Percentiles rank a stretch among this genome's conserved stretches.
Conservation (phyloP, 2,113 vertebrate genomes). For the Crotalus viridis region DNA sequence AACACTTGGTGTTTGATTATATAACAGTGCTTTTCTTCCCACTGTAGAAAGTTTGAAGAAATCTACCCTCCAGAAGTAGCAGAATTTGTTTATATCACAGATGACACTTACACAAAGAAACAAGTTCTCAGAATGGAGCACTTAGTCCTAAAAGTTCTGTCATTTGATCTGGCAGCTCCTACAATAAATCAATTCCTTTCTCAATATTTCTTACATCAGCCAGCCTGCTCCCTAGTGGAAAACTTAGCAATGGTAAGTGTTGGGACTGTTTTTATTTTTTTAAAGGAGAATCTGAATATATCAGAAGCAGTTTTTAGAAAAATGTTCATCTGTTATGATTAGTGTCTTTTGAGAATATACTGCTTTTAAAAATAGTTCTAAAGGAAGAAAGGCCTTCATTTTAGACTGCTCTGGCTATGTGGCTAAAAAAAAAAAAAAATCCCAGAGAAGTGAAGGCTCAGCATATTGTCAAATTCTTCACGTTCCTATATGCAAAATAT, state of each 20-base stretch:
- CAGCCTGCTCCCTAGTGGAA: constrained; percentile 78
- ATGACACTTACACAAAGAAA: constrained; percentile 97
- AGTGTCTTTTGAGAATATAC: not conserved
- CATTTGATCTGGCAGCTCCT: constrained; percentile 93
- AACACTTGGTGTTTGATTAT: not conserved
- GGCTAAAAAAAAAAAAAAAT: not conserved
- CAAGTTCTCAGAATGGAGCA: constrained; percentile 98
- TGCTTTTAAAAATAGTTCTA: not conserved
- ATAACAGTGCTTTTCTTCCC: constrained; percentile 33
- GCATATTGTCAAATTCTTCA: not conserved
- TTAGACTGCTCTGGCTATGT: not conserved
- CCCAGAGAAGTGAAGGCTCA: not conserved
- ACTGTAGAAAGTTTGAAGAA: constrained; percentile 93
- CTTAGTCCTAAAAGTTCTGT: constrained; percentile 93
- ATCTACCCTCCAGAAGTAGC: constrained; percentile 98
- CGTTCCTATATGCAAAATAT: not conserved
- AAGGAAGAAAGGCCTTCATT: not conserved
- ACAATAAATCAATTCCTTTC: constrained; percentile 95
- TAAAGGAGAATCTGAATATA: not conserved
- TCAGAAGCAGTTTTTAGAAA: not conserved
- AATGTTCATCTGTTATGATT: not conserved
- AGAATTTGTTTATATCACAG: constrained; percentile 98
- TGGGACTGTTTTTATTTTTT: not conserved
- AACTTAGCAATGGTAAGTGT: constrained; percentile 87
- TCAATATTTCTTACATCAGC: constrained; percentile 84